Evolutionary conservation across 1,140 invertebrate species (phyloP), one percentile per base, ranked within the genome.

Genomic region (Lethocerus indicus): DNA sequence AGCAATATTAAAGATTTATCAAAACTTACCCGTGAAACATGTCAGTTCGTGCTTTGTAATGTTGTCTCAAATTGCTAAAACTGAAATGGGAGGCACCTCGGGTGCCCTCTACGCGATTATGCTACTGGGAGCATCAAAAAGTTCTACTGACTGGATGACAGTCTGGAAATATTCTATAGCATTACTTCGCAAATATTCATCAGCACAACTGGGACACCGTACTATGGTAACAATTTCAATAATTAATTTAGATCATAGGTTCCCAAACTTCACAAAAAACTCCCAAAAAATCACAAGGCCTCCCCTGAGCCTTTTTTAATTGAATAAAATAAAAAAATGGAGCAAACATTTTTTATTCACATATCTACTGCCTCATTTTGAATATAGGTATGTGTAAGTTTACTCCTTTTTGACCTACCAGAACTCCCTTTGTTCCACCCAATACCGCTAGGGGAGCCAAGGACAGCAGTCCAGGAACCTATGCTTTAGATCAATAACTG

Each of bases 91-190:
- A 4, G 81, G 81, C 1, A 78, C 79, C 2, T 80, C 79, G 0
- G 81, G 81, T 2, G 80, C 75, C 2, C 61, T 83, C 1, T 83
- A 82, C 60, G 75, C 75, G 53, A 62, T 88, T 47, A 74, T 83
- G 45, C 72, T 87, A n/a, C 72, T 75, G 2, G 73, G 73, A 7
- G 74, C 74, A 12, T 28, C 59, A 50, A 57, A 50, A 40, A 18
- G 57, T 57, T 35, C 61, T 58, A 43, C 59, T 47, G 51, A 62
- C 12, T 81, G 76, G 76, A 51, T 63, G 9, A 16, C 57, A 18
- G 68, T 70, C 0, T 70, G 72, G 59, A 58, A 65, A 47, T 61
- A 57, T 13, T 76, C 71, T 1, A 64, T 81, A 36, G 57, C 70
- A 26, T 71, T 72, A 0, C 71, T 85, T 6, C 68, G 70, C 47